Evolutionary conservation across 2,888 invertebrate species (phyloP).

Genomic region (Spodoptera littoralis): DNA sequence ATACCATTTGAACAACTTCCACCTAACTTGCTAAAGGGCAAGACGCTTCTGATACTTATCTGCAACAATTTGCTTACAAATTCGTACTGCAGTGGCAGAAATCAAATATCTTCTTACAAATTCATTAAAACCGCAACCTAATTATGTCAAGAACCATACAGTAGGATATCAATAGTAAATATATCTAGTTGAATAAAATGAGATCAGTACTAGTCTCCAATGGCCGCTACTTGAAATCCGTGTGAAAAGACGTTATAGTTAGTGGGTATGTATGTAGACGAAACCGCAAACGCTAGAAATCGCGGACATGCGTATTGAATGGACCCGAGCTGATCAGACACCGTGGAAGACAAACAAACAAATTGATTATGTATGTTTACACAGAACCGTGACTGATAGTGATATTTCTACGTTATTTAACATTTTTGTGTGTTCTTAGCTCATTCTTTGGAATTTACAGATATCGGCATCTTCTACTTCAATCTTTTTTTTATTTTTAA

Average conservation of each 20-base stretch:
- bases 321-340: conserved; percentile 51
- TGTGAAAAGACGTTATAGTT: conserved; percentile 34
- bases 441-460: too few species aligned
- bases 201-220: conserved; percentile 32
- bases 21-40: conserved; percentile 6
- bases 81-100: conserved; percentile 6
- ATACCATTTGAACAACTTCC: conserved; percentile 6
- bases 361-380: conserved; percentile 11
- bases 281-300: conserved; percentile 72
- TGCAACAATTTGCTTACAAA: not conserved
- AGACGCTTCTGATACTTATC: not conserved
- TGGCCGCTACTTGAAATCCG: conserved; percentile 25
- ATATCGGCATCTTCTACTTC: too few species aligned
- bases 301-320: conserved; percentile 63
- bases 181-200: conserved; percentile 30
- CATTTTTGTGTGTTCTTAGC: too few species aligned
- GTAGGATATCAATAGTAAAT: conserved; percentile 12
- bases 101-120: conserved; percentile 23
- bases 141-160: conserved; percentile 38
- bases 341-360: conserved; percentile 17
- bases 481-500: too few species aligned
- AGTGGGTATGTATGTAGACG: conserved; percentile 54
- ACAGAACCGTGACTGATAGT: too few species aligned
- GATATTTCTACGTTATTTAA: too few species aligned
- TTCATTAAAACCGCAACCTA: conserved; percentile 32